phyloP scores from a whole-genome alignment of 1,140 invertebrate genomes.

The Procambarus clarkii region DNA sequence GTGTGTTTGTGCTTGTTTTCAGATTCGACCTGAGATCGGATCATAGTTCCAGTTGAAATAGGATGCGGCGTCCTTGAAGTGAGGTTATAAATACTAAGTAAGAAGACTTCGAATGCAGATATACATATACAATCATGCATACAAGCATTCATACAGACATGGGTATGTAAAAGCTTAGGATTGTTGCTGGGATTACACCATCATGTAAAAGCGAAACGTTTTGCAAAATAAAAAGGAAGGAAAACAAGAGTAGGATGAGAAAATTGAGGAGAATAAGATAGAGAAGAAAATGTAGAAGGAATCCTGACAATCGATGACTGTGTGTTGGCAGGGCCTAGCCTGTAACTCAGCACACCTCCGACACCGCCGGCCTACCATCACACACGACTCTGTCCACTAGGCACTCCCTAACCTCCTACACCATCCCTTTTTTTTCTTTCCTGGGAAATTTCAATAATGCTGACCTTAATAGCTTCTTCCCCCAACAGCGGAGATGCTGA shows the following conservation, averaged over 20 bases:
- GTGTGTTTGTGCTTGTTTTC: too few species aligned
- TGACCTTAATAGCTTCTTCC: conserved; percentile 29
- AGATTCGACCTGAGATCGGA: too few species aligned
- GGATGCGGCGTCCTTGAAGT: too few species aligned
- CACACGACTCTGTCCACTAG: conserved; percentile 11
- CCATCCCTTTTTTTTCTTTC: conserved; percentile 14
- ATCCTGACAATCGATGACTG: neutral
- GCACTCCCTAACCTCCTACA: neutral
- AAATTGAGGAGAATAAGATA: neutral
- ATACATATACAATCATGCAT: too few species aligned
- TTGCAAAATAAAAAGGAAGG: too few species aligned
- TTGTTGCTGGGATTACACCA: too few species aligned
- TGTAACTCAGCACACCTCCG: neutral
- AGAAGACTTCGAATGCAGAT: too few species aligned
- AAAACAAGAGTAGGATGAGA: conserved; percentile 10
- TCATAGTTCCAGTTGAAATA: too few species aligned
- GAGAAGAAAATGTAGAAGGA: neutral
- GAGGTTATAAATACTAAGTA: too few species aligned
- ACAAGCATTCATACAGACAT: too few species aligned
- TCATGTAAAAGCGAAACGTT: too few species aligned
- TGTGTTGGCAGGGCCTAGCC: neutral
- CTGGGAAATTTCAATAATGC: conserved; percentile 43
- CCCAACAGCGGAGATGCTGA: conserved; percentile 38
- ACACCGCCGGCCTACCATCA: neutral
- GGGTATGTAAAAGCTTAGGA: too few species aligned